Conservation (phyloP, 1,140 invertebrate genomes). For the Diploscapter pachys region DNA sequence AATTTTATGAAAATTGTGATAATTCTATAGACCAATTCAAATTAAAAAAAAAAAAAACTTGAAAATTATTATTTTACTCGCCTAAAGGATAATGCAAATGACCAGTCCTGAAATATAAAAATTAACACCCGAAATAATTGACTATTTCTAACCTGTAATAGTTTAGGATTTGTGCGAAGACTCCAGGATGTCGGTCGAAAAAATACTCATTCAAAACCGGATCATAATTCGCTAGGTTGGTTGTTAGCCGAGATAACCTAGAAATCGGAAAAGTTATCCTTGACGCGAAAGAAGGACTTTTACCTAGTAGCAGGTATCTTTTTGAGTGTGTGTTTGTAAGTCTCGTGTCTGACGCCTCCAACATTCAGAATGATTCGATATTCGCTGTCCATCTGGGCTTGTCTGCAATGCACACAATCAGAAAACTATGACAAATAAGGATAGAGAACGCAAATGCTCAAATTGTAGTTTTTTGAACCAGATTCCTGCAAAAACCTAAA, state of each 20-base stretch:
- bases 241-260: conserved; percentile 69
- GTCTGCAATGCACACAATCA: conserved; percentile 25
- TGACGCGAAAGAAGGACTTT: conserved; percentile 60
- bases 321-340: conserved; percentile 86
- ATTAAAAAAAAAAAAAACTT: no score
- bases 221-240: conserved; percentile 88
- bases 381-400: conserved; percentile 63
- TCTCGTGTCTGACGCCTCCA: conserved; percentile 93
- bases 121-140: conserved; percentile 56
- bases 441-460: not conserved
- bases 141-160: conserved; percentile 90
- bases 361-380: conserved; percentile 97
- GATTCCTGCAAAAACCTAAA: not conserved
- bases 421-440: not conserved
- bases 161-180: conserved; percentile 87
- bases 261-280: conserved; percentile 40
- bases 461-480: not conserved
- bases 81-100: conserved; percentile 48
- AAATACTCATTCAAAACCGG: conserved; percentile 95
- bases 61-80: no score
- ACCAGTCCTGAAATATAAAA: conserved; percentile 14
- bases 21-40: no score
- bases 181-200: conserved; percentile 94
- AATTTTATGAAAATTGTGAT: no score
- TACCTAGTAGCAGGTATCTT: conserved; percentile 89